Conservation (phyloP, 2,797 vertebrate species). For the Crocidura indochinensis region DNA sequence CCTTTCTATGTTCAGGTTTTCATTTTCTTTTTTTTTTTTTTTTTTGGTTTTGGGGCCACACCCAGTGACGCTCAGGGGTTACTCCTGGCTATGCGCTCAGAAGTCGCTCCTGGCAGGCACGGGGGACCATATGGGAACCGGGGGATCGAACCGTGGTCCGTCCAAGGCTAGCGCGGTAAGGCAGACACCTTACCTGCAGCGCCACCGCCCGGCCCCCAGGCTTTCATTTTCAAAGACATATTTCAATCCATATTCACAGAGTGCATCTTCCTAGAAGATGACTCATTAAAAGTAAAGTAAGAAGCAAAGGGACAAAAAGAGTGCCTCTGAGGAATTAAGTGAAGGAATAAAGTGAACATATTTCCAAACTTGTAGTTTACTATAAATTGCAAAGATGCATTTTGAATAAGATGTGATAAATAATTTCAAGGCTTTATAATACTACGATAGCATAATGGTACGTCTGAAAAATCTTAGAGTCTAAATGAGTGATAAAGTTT, state of each 20-base stretch:
- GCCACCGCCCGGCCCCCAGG: too few species aligned
- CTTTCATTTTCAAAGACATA: neutral
- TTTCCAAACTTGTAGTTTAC: neutral
- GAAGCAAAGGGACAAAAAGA: neutral
- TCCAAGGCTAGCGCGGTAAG: too few species aligned
- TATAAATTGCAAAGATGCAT: constrained; percentile 29
- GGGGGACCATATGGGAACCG: too few species aligned
- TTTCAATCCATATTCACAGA: constrained; percentile 3
- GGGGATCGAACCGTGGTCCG: too few species aligned
- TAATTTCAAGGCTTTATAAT: constrained; percentile 40
- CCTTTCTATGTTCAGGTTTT: constrained; percentile 17
- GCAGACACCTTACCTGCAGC: too few species aligned
- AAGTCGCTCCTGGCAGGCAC: too few species aligned
- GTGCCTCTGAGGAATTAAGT: neutral
- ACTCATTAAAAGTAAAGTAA: neutral
- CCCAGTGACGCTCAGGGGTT: too few species aligned
- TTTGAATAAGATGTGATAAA: constrained; percentile 17
- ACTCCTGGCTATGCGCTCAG: too few species aligned
- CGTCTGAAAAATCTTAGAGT: constrained; percentile 10
- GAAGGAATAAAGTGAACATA: neutral
- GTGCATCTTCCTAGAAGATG: neutral
- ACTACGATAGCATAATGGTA: neutral
- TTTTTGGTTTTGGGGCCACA: too few species aligned
- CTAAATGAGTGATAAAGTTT: constrained; percentile 3
- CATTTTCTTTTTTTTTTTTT: too few species aligned